A percentile compares a stretch with the other conserved stretches of the same genome.
Evolutionary conservation across 2,797 vertebrate species (phyloP).

Genomic region (Gadopsis marmoratus): DNA sequence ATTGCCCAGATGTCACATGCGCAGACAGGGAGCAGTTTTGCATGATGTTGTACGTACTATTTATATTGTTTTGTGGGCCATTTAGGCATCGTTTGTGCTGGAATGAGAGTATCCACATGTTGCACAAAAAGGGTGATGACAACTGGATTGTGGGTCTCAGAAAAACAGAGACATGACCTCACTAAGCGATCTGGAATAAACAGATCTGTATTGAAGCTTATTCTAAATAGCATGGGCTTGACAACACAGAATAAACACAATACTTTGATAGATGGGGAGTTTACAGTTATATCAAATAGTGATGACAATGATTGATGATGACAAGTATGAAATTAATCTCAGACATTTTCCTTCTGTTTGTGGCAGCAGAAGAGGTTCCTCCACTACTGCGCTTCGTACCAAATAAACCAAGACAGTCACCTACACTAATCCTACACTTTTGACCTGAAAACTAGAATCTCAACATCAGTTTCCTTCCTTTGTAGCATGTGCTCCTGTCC

Average conservation of each 20-base stretch:
- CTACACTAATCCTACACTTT: too few species aligned
- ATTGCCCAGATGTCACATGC: conserved; percentile 7
- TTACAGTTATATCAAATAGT: neutral
- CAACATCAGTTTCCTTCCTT: neutral
- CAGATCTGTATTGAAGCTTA: neutral
- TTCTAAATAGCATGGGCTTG: neutral
- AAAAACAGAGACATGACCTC: neutral
- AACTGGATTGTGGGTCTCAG: neutral
- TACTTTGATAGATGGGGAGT: neutral
- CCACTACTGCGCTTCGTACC: neutral
- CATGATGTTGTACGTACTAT: neutral
- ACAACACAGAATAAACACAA: neutral
- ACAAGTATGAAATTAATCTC: neutral
- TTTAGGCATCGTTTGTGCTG: conserved; percentile 1
- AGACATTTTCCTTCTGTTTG: neutral
- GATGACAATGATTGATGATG: neutral
- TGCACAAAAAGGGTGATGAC: neutral
- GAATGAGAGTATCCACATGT: neutral
- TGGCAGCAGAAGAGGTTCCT: neutral
- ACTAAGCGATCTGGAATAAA: neutral
- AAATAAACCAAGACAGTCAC: neutral
- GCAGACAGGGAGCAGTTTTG: conserved; percentile 4
- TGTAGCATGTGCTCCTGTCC: neutral
- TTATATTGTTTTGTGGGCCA: neutral
- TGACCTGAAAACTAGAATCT: neutral